These are phyloP conservation scores for Diplodus puntazzo DNA, from an alignment of 2,797 vertebrate genomes.

Conservation along the genomic window DNA sequence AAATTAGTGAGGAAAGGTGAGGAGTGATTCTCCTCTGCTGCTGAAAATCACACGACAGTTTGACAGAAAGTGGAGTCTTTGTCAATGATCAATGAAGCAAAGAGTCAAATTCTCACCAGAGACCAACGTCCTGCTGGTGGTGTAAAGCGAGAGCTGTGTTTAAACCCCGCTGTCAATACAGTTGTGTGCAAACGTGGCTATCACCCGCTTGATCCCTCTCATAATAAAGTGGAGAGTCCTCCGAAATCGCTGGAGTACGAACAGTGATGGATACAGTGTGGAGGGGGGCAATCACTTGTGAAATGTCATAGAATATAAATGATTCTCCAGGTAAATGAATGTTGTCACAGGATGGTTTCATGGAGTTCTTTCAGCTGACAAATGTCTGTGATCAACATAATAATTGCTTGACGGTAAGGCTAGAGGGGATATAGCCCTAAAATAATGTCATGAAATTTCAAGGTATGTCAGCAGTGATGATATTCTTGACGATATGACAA, in stretches of 20 bases:
- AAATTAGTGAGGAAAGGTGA: constrained; percentile 30
- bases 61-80: constrained; percentile 49
- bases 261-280: constrained; percentile 53
- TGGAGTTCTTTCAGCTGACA: constrained; percentile 29
- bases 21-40: constrained; percentile 24
- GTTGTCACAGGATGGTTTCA: constrained; percentile 24
- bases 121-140: constrained; percentile 35
- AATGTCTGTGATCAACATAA: constrained; percentile 11
- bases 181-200: not conserved
- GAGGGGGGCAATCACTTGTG: constrained; percentile 66
- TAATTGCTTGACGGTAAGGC: not conserved
- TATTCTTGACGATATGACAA: too few relatives aligned
- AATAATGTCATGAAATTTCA: too few relatives aligned
- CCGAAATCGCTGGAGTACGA: constrained; percentile 42
- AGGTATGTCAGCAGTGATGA: too few relatives aligned
- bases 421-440: too few relatives aligned
- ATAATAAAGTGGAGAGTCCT: constrained; percentile 40
- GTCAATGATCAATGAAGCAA: constrained; percentile 64
- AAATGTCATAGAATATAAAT: constrained; percentile 72
- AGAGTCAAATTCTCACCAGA: constrained; percentile 43
- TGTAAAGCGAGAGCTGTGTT: constrained; percentile 23
- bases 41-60: constrained; percentile 46
- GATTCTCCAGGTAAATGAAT: constrained; percentile 62
- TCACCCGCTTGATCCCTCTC: constrained; percentile 22
- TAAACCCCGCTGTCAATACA: constrained; percentile 34